A percentile compares a stretch with the other conserved stretches of the same genome.
These are phyloP conservation scores for Bolborhynchus lineola DNA, from an alignment of 2,113 vertebrate genomes.

Conservation along the genomic window DNA sequence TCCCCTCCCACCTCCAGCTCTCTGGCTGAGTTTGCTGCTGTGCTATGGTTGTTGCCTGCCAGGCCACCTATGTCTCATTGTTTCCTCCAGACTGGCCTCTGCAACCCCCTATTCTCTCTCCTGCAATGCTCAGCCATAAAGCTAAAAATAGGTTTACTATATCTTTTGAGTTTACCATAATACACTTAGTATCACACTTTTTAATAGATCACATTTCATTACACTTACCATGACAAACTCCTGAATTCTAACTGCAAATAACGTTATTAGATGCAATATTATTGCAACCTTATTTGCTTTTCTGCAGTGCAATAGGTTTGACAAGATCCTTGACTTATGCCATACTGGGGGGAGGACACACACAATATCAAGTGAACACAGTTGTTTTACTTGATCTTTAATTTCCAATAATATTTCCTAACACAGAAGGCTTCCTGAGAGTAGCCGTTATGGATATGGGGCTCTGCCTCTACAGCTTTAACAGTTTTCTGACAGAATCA, in stretches of 20 bases:
- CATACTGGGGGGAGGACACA: accelerated
- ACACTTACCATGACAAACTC: neutral
- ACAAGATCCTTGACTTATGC: neutral
- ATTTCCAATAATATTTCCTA: neutral
- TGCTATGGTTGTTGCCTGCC: neutral
- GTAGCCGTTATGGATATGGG: neutral
- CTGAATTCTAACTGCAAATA: neutral
- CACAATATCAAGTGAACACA: neutral
- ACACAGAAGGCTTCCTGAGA: neutral
- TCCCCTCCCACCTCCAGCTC: neutral
- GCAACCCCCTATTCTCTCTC: neutral
- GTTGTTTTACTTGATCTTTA: constrained; percentile 6
- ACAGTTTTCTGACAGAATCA: neutral
- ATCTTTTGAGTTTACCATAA: neutral
- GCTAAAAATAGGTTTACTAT: neutral
- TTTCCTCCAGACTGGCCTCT: neutral
- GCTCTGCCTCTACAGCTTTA: neutral
- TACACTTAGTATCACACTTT: accelerated
- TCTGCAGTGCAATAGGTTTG: neutral
- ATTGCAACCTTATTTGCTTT: neutral
- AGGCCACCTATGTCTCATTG: accelerated
- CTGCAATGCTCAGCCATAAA: neutral
- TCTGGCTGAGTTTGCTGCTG: neutral
- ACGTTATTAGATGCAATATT: neutral
- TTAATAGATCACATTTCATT: neutral